phyloP scores from a whole-genome alignment of 2,888 invertebrate genomes.

The Steinernema hermaphroditum region DNA sequence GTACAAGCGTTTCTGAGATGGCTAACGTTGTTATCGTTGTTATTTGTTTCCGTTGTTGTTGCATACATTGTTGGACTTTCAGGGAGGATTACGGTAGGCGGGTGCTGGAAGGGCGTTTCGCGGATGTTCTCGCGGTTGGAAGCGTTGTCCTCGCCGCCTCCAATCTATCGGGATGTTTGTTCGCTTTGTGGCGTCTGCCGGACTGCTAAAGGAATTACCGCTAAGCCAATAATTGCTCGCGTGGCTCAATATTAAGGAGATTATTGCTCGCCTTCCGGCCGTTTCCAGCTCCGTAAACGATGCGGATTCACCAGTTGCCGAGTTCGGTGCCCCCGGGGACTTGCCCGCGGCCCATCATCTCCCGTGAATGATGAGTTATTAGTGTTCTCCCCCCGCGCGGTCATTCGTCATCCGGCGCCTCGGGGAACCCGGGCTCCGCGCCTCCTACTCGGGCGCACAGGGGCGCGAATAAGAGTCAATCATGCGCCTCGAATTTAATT shows the following conservation, averaged over 20 bases:
- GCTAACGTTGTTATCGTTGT: neutral
- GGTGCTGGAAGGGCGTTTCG: too few species aligned
- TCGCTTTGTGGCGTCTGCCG: slow-evolving; percentile 23
- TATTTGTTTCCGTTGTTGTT: slow-evolving; percentile 9
- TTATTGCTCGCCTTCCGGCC: slow-evolving; percentile 22
- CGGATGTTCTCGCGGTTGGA: neutral
- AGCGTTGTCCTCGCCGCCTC: slow-evolving; percentile 7
- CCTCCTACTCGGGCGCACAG: neutral
- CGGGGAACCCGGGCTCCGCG: too few species aligned
- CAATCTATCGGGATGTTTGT: neutral
- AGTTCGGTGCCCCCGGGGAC: slow-evolving; percentile 12
- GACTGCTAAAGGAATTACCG: slow-evolving; percentile 13
- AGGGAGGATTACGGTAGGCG: neutral
- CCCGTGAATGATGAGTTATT: slow-evolving; percentile 28
- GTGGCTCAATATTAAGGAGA: slow-evolving; percentile 28
- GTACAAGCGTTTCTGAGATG: slow-evolving; percentile 11
- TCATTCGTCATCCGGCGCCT: slow-evolving; percentile 2
- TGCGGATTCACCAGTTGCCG: slow-evolving; percentile 26
- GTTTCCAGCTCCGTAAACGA: slow-evolving; percentile 25
- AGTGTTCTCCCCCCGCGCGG: slow-evolving; percentile 5
- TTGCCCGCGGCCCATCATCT: slow-evolving; percentile 11
- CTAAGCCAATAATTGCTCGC: slow-evolving; percentile 21
- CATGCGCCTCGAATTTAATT: slow-evolving; percentile 30
- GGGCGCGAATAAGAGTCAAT: slow-evolving; percentile 26
- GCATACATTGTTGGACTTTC: neutral